phyloP scores from a whole-genome alignment of 2,113 vertebrate species.

The Eudyptes chrysolophus region DNA sequence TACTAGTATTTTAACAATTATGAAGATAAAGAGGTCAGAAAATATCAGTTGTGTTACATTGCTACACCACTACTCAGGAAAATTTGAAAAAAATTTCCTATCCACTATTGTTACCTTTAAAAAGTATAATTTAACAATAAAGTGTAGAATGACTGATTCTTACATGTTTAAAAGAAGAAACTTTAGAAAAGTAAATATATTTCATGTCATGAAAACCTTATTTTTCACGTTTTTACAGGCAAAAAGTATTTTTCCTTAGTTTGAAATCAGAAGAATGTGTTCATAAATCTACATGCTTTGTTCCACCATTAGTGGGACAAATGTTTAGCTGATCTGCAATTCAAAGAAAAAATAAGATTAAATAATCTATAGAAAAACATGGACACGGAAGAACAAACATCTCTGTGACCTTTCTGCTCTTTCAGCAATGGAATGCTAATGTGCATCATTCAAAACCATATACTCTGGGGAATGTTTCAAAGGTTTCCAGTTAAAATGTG shows the following conservation, averaged over 20 bases:
- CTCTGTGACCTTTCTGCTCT: background rate
- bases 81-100: background rate
- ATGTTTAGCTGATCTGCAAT: background rate
- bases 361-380: background rate
- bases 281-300: background rate
- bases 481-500: background rate
- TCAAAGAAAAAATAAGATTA: background rate
- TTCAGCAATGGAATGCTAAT: background rate
- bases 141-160: background rate
- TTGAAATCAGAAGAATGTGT: background rate
- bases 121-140: background rate
- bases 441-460: background rate
- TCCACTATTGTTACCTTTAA: background rate
- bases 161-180: background rate
- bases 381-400: background rate
- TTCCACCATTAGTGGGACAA: background rate
- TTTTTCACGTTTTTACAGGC: background rate
- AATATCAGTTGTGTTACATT: background rate
- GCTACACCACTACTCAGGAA: background rate
- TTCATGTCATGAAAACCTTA: background rate
- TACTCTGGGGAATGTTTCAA: background rate
- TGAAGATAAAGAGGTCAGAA: background rate
- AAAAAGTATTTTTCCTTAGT: background rate
- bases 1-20: background rate
- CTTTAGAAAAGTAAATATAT: background rate